Conservation (phyloP, 2,888 invertebrate species). For the Crepidodera aurea region DNA sequence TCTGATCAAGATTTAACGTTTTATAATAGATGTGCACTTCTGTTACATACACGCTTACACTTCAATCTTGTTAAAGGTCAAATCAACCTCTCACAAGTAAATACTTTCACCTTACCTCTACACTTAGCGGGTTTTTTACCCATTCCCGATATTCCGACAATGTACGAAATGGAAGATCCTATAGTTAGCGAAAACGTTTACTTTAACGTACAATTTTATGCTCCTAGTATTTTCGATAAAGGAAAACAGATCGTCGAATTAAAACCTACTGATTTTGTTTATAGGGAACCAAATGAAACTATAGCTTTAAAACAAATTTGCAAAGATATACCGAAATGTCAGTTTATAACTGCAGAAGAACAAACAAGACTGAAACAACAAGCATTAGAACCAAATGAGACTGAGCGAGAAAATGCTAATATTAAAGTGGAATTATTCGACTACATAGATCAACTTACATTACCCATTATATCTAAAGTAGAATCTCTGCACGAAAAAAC, state of each 20-base stretch:
- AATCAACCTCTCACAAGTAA: slow-evolving; percentile 52
- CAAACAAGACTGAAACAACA: slow-evolving; percentile 32
- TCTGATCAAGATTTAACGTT: slow-evolving; percentile 46
- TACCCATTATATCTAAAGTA: slow-evolving; percentile 53
- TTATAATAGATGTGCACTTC: slow-evolving; percentile 58
- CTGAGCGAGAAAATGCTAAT: not conserved
- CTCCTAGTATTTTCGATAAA: slow-evolving; percentile 40
- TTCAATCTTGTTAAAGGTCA: slow-evolving; percentile 49
- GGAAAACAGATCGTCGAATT: slow-evolving; percentile 51
- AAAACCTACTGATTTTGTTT: slow-evolving; percentile 52
- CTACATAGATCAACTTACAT: slow-evolving; percentile 31
- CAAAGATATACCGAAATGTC: slow-evolving; percentile 55
- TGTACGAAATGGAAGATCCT: slow-evolving; percentile 55
- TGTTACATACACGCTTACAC: slow-evolving; percentile 57
- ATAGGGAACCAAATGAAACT: slow-evolving; percentile 40
- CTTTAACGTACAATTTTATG: slow-evolving; percentile 56
- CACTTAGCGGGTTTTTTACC: slow-evolving; percentile 57
- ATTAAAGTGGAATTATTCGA: slow-evolving; percentile 33
- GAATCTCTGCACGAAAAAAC: slow-evolving; percentile 49
- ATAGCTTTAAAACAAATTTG: slow-evolving; percentile 55
- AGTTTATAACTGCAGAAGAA: slow-evolving; percentile 49
- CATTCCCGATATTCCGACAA: slow-evolving; percentile 50
- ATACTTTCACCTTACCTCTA: slow-evolving; percentile 51
- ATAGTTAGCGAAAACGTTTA: slow-evolving; percentile 37
- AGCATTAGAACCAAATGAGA: not conserved